These are phyloP conservation scores for Chloropsis hardwickii DNA, from an alignment of 2,113 vertebrate species.

Conservation along the genomic window DNA sequence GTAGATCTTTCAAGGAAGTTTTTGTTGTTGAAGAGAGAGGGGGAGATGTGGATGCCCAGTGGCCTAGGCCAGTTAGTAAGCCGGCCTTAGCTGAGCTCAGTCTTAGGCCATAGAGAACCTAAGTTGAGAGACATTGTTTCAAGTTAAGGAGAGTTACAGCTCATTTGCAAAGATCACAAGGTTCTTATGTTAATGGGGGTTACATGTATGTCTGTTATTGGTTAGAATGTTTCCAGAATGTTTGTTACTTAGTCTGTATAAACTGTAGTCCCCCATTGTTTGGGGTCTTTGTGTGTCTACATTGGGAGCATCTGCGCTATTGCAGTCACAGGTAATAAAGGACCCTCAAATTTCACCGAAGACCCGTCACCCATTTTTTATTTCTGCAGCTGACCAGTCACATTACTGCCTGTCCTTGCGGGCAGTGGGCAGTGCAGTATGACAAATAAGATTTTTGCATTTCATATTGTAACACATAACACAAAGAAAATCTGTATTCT, in stretches of 20 bases:
- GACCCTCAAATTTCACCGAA: neutral
- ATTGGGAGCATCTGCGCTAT: neutral
- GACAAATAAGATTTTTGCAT: neutral
- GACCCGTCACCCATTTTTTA: neutral
- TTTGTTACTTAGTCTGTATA: neutral
- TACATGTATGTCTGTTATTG: neutral
- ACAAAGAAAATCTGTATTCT: neutral
- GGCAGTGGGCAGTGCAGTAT: neutral
- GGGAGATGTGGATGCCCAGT: neutral
- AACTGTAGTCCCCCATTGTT: neutral
- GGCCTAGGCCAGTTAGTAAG: neutral
- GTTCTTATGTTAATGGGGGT: neutral
- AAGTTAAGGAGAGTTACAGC: neutral
- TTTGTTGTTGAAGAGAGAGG: neutral
- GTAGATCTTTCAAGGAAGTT: neutral
- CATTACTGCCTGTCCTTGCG: neutral
- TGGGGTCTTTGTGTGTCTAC: neutral
- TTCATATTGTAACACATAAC: neutral
- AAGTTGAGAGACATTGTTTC: neutral
- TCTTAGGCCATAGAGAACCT: neutral
- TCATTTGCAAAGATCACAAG: neutral
- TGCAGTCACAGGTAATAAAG: neutral
- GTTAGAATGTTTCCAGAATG: neutral
- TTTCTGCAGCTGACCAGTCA: neutral
- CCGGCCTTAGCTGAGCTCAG: neutral